phyloP scores from a whole-genome alignment of 2,888 invertebrate species.

The Drosophila demipolita region DNA sequence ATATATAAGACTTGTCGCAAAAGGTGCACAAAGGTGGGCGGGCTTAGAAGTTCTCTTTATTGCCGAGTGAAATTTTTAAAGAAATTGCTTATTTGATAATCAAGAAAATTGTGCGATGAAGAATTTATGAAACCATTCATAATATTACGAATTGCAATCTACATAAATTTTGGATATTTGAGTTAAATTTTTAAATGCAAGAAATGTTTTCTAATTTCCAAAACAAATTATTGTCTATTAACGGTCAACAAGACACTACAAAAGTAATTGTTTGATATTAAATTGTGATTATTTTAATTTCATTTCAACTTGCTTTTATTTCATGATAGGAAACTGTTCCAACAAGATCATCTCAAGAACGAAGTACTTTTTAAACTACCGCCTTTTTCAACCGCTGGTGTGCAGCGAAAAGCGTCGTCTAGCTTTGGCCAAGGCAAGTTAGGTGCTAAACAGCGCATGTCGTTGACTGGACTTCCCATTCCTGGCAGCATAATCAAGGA shows the following conservation, averaged over 20 bases:
- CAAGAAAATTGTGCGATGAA: not conserved
- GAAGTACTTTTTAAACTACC: conserved; percentile 41
- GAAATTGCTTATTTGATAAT: not conserved
- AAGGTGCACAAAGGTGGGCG: conserved; percentile 28
- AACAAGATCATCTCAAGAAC: conserved; percentile 5
- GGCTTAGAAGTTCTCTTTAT: conserved; percentile 19
- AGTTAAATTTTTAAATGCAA: not conserved
- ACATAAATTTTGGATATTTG: not conserved
- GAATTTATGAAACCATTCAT: not conserved
- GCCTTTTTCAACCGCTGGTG: not conserved
- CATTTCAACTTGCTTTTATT: not conserved
- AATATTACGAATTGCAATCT: not conserved
- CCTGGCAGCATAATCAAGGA: not conserved
- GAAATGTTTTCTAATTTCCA: not conserved
- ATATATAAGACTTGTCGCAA: conserved; percentile 3
- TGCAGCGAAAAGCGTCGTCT: conserved; percentile 31
- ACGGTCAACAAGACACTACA: not conserved
- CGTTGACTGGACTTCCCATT: conserved; percentile 54
- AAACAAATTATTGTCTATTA: not conserved
- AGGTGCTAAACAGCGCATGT: conserved; percentile 78
- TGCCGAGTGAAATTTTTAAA: not conserved
- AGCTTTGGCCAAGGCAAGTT: conserved; percentile 65
- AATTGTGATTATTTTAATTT: not conserved
- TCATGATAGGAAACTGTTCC: too few species aligned
- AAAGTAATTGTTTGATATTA: not conserved